Evolutionary conservation across 2,888 invertebrate genomes (phyloP).

Genomic region (Caenorhabditis macrosperma): DNA sequence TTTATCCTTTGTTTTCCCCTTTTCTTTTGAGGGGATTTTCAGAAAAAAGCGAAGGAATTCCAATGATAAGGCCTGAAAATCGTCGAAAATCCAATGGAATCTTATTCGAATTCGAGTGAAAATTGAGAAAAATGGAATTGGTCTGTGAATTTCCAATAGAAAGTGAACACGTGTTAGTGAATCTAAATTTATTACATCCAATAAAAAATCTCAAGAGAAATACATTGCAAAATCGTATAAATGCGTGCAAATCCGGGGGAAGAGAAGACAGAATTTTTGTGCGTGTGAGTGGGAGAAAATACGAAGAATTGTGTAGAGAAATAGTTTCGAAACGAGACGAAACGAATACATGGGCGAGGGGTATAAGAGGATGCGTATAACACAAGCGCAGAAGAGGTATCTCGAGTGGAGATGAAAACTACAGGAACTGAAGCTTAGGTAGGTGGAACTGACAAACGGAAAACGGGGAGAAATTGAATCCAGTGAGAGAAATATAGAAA

Average conservation of each 20-base stretch:
- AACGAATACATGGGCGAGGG: background rate
- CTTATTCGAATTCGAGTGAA: too few species aligned
- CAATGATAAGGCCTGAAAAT: too few species aligned
- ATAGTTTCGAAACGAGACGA: background rate
- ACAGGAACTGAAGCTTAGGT: background rate
- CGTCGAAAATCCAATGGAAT: too few species aligned
- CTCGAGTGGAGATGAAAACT: background rate
- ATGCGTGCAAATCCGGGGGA: constrained; percentile 38
- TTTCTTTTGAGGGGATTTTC: background rate
- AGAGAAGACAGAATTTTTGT: constrained; percentile 33
- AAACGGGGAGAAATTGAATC: background rate
- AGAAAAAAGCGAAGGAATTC: background rate
- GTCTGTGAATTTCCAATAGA: background rate
- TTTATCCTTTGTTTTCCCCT: constrained; percentile 10
- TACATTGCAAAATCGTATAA: constrained; percentile 10
- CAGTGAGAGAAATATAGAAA: background rate
- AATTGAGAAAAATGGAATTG: background rate
- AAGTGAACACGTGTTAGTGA: background rate
- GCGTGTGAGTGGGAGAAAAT: background rate
- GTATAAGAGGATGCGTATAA: constrained; percentile 25
- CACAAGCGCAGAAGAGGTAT: constrained; percentile 11
- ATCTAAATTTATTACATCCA: constrained; percentile 23
- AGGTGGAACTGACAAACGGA: background rate
- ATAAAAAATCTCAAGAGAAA: constrained; percentile 28
- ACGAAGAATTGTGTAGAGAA: constrained; percentile 7